phyloP scores from a whole-genome alignment of 2,113 vertebrate genomes.

The Prionailurus bengalensis region DNA sequence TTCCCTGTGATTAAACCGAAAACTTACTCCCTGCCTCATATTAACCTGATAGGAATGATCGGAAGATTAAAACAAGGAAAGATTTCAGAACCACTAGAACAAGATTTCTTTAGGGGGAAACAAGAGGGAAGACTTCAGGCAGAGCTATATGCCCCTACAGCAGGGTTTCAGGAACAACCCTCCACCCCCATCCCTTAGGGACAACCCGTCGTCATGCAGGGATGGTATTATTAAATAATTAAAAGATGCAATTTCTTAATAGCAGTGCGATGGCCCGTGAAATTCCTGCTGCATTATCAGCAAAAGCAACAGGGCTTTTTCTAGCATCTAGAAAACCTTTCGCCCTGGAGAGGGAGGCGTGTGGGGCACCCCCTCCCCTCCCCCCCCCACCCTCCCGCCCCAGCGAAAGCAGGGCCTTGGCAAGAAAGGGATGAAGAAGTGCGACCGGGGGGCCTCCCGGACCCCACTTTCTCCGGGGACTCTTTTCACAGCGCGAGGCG shows the following conservation, averaged over 20 bases:
- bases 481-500: neutral
- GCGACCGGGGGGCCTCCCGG: neutral
- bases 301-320: conserved; percentile 86
- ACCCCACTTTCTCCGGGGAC: conserved; percentile 64
- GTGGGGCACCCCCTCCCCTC: neutral
- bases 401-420: conserved; percentile 9
- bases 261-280: conserved; percentile 56
- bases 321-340: conserved; percentile 62
- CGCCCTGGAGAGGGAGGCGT: neutral
- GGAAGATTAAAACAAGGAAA: conserved; percentile 50
- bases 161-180: conserved; percentile 1
- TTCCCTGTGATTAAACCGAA: conserved; percentile 68
- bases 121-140: neutral
- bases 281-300: conserved; percentile 77
- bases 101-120: conserved; percentile 36
- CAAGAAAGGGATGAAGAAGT: neutral
- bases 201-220: conserved; percentile 59
- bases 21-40: conserved; percentile 67
- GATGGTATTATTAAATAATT: conserved; percentile 82
- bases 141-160: neutral
- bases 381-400: neutral
- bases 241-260: conserved; percentile 81
- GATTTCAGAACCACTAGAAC: neutral
- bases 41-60: neutral
- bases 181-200: conserved; percentile 19